Percentiles rank a stretch among this genome's conserved stretches.
phyloP scores from a whole-genome alignment of 1,140 invertebrate genomes.

The Eueides isabella region DNA sequence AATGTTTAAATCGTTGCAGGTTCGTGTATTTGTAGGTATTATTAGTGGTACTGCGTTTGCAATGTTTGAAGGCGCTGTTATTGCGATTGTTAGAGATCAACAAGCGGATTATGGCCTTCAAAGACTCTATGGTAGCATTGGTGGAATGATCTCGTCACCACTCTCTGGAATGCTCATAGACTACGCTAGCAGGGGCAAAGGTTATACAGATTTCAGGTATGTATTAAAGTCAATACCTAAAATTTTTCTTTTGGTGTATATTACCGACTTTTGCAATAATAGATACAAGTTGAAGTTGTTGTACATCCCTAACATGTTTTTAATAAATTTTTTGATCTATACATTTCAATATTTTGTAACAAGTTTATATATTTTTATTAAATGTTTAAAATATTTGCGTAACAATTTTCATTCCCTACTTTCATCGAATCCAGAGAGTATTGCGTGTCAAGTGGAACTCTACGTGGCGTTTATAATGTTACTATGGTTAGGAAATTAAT shows the following conservation, averaged over 20 bases:
- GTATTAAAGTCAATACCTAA: background rate
- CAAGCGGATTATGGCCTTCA: constrained; percentile 91
- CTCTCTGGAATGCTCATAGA: constrained; percentile 90
- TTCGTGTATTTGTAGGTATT: constrained; percentile 88
- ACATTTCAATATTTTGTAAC: no score
- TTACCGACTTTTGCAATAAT: no score
- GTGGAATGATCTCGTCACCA: constrained; percentile 91
- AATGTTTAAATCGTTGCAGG: constrained; percentile 47
- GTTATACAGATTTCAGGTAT: constrained; percentile 89
- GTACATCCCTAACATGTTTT: no score
- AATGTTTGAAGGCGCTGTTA: constrained; percentile 92
- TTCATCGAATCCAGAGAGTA: no score
- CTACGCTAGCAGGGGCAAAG: constrained; percentile 82
- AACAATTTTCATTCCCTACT: no score
- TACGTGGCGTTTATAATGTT: no score
- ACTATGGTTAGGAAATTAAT: no score
- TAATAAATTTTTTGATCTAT: no score
- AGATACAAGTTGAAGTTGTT: no score
- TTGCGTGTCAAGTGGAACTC: no score
- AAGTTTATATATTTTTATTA: no score
- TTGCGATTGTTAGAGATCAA: constrained; percentile 89
- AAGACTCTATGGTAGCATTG: constrained; percentile 89
- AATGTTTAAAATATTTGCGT: no score
- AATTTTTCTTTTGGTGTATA: background rate
- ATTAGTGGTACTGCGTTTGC: constrained; percentile 89